Evolutionary conservation across 2,797 vertebrate species (phyloP), one percentile per base, ranked within the genome.

Genomic region (Phoebastria nigripes): DNA sequence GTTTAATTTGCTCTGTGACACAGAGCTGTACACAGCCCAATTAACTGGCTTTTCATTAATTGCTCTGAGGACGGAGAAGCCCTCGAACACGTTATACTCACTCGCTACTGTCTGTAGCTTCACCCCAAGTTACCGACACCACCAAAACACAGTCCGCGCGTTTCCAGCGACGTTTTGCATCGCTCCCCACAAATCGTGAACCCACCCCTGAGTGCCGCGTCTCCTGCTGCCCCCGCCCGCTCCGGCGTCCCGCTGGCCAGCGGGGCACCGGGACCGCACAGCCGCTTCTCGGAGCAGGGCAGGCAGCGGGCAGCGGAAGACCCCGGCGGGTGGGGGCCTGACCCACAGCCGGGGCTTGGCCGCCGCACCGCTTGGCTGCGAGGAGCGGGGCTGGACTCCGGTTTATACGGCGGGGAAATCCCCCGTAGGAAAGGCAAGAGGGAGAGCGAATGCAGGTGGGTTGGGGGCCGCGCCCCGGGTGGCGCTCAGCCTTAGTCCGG

Each of bases 131-230:
- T 62, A 20, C 2, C 8, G 54, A 42, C n/a, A 9, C 58, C 18
- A 7, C 7, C 31, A 11, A 51, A 42, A 15, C n/a, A n/a, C n/a
- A 11, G 14, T 0, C 47, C 2, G 5, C 20, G 4, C 6, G 1
- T 31, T 94, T 17, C 33, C 44, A 46, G 67, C 0, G 6, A 8
- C 37, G 33, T 79, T 56, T 44, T 16, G 14, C 29, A 2, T 4
- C 3, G 13, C 22, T 37, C 9, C 25, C 17, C 28, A 2, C 66
- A 15, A 31, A 46, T 1, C 0, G 4, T 29, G 17, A 20, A 31
- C 20, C 5, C 55, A 6, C 4, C 2, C 24, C 21, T 0, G 12
- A 4, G 21, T 16, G 41, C 31, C 11, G 29, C 5, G 1, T 22
- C 46, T 46, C 33, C 41, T 4, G 46, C 66, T 8, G 69, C 46